Conservation (phyloP, 2,797 vertebrate species). For the Melanotaenia maccullochi region DNA sequence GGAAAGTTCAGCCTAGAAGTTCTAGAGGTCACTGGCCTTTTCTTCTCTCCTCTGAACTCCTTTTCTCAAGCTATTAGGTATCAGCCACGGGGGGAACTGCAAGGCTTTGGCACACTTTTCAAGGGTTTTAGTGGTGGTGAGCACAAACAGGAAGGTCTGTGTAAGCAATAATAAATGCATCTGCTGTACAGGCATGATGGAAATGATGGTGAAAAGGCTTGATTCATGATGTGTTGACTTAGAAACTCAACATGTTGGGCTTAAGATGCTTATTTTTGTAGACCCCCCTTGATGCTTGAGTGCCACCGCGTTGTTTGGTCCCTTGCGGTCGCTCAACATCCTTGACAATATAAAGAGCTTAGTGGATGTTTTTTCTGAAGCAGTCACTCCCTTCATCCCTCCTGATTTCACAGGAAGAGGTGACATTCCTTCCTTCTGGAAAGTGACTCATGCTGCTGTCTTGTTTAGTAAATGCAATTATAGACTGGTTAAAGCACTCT, state of each 20-base stretch:
- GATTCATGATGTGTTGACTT: slow-evolving; percentile 47
- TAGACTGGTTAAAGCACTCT: slow-evolving; percentile 40
- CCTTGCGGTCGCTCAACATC: slow-evolving; percentile 57
- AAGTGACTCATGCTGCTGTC: slow-evolving; percentile 68
- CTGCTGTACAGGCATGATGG: slow-evolving; percentile 42
- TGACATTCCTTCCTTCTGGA: slow-evolving; percentile 70
- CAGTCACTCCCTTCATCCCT: slow-evolving; percentile 39
- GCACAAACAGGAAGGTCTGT: slow-evolving; percentile 75
- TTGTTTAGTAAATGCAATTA: slow-evolving; percentile 72
- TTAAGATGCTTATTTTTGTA: slow-evolving; percentile 59
- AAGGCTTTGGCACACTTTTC: slow-evolving; percentile 80
- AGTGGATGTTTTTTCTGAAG: slow-evolving; percentile 56
- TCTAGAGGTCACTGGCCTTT: slow-evolving; percentile 81
- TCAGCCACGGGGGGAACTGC: slow-evolving; percentile 76
- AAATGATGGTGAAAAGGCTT: slow-evolving; percentile 26
- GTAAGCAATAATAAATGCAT: slow-evolving; percentile 58
- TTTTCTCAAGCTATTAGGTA: slow-evolving; percentile 84
- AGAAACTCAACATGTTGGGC: slow-evolving; percentile 53
- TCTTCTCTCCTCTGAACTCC: slow-evolving; percentile 55
- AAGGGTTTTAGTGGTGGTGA: slow-evolving; percentile 58
- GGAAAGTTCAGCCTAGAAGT: slow-evolving; percentile 80
- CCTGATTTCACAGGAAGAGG: slow-evolving; percentile 61
- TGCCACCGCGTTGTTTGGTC: slow-evolving; percentile 46
- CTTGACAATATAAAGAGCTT: slow-evolving; percentile 50
- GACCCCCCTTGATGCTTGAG: slow-evolving; percentile 47